Conservation (phyloP, 1,140 invertebrate genomes). For the Eumeta japonica region DNA sequence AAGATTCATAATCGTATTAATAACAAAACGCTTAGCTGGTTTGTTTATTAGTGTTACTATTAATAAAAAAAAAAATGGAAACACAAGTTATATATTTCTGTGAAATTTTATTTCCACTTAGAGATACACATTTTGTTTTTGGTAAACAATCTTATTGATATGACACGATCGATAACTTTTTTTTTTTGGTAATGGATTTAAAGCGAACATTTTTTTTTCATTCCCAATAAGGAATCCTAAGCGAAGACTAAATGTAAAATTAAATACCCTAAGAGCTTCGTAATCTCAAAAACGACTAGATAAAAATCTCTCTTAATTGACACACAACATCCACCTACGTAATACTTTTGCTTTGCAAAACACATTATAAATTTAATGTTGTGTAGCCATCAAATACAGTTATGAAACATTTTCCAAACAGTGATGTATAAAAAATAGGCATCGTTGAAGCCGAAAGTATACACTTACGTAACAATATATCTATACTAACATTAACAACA, state of each 20-base stretch:
- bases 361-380: not conserved
- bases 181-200: too few relatives aligned
- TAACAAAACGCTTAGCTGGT: too few relatives aligned
- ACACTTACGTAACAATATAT: too few relatives aligned
- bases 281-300: conserved; percentile 51
- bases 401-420: conserved; percentile 1
- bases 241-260: conserved; percentile 8
- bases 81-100: too few relatives aligned
- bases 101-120: conserved; percentile 45
- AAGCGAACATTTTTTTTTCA: too few relatives aligned
- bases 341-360: not conserved
- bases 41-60: too few relatives aligned
- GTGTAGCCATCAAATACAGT: not conserved
- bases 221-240: conserved; percentile 14
- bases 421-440: conserved; percentile 1
- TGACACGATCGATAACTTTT: too few relatives aligned
- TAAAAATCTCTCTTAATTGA: conserved; percentile 33
- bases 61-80: conserved; percentile 12
- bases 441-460: too few relatives aligned
- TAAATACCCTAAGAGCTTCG: conserved; percentile 32
- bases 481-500: conserved; percentile 2
- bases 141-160: conserved; percentile 13
- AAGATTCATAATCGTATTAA: too few relatives aligned
- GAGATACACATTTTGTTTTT: conserved; percentile 20
- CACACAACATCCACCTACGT: conserved; percentile 21